Conservation (phyloP, 2,797 vertebrate species). For the Aphelocoma californica region DNA sequence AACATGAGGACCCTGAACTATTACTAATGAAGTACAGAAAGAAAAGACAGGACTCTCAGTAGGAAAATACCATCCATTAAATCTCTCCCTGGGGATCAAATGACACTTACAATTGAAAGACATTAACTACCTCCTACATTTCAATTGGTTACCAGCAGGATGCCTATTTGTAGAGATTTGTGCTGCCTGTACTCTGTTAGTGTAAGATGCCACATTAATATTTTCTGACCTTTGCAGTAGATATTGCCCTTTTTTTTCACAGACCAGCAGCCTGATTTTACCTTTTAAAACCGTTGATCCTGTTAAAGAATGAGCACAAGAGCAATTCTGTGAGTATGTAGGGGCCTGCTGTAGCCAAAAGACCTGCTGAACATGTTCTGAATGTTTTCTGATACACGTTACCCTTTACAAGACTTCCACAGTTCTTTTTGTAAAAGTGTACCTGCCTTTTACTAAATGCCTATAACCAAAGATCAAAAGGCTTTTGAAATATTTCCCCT, state of each 20-base stretch:
- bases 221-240: conserved; percentile 63
- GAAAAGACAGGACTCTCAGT: neutral
- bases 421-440: neutral
- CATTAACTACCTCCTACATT: neutral
- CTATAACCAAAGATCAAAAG: conserved; percentile 31
- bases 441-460: conserved; percentile 25
- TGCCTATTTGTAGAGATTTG: neutral
- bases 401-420: neutral
- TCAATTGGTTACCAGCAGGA: neutral
- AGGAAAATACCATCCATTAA: conserved; percentile 32
- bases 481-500: conserved; percentile 29
- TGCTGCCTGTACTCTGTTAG: neutral
- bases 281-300: neutral
- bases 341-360: neutral
- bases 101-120: conserved; percentile 25
- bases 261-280: conserved; percentile 19
- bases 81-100: conserved; percentile 13
- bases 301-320: neutral
- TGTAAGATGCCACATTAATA: conserved; percentile 10
- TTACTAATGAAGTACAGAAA: conserved; percentile 9
- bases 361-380: neutral
- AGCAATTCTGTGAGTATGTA: neutral
- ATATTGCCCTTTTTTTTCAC: neutral
- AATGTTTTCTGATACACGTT: neutral
- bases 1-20: neutral